These are phyloP conservation scores for Porites evermanni DNA, from an alignment of 92 coral and sea anemone genomes.

Conservation along the genomic window DNA sequence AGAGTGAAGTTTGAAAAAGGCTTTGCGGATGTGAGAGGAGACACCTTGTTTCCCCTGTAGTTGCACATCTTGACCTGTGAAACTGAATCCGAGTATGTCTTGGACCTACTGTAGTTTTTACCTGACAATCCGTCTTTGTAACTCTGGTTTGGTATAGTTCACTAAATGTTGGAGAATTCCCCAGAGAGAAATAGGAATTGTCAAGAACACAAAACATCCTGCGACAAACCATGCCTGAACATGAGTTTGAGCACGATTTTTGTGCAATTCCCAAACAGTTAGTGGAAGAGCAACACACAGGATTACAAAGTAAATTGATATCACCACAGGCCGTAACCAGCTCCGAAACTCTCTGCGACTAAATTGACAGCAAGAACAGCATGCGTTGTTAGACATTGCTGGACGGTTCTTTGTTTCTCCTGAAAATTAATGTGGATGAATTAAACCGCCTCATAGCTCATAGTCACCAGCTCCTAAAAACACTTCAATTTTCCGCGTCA, in stretches of 20 bases:
- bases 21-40: no score
- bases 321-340: constrained; percentile 87
- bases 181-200: constrained; percentile 88
- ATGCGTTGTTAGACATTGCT: constrained; percentile 34
- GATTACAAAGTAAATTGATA: constrained; percentile 71
- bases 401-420: no score
- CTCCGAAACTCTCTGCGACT: constrained; percentile 61
- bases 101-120: background rate
- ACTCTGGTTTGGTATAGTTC: constrained; percentile 89
- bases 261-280: constrained; percentile 90
- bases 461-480: no score
- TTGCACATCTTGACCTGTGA: no score
- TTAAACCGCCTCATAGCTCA: background rate
- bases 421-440: background rate
- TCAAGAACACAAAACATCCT: constrained; percentile 89
- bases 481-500: background rate
- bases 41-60: no score
- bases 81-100: no score
- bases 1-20: no score
- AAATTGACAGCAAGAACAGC: constrained; percentile 41
- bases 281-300: constrained; percentile 91
- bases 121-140: constrained; percentile 91
- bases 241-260: constrained; percentile 80
- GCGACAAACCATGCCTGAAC: constrained; percentile 95
- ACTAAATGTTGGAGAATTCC: constrained; percentile 93